Conservation (phyloP, 2,113 vertebrate species). For the Pelecanus crispus region DNA sequence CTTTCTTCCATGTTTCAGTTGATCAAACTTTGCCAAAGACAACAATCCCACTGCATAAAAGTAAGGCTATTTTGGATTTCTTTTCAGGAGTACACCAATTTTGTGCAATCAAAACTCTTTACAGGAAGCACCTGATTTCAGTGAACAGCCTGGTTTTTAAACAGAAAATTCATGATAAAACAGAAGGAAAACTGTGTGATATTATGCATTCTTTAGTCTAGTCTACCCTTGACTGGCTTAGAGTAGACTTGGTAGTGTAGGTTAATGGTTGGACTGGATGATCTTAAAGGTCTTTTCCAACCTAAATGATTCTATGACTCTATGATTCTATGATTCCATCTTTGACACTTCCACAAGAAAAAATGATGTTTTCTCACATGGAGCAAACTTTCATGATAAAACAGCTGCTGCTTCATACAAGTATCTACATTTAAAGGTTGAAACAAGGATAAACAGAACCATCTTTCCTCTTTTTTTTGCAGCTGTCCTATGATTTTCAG, state of each 20-base stretch:
- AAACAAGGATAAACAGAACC: not conserved
- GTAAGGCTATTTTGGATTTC: not conserved
- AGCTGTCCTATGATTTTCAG: not conserved
- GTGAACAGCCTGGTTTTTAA: not conserved
- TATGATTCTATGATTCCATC: no score
- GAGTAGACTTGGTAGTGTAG: no score
- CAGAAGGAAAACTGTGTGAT: not conserved
- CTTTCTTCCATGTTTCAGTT: not conserved
- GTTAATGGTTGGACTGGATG: no score
- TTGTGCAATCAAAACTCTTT: not conserved
- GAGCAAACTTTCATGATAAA: not conserved
- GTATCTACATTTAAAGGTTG: not conserved
- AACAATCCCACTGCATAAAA: not conserved
- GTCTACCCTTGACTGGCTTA: no score
- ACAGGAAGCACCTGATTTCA: not conserved
- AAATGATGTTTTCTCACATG: not conserved
- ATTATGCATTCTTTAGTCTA: no score
- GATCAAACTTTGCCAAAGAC: not conserved
- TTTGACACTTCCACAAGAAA: not conserved
- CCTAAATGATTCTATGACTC: no score
- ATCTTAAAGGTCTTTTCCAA: no score
- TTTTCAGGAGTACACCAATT: not conserved
- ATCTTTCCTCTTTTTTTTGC: not conserved
- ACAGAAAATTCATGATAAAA: not conserved
- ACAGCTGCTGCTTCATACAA: not conserved